Evolutionary conservation across 2,797 vertebrate species (phyloP).

Genomic region (Anguilla anguilla): DNA sequence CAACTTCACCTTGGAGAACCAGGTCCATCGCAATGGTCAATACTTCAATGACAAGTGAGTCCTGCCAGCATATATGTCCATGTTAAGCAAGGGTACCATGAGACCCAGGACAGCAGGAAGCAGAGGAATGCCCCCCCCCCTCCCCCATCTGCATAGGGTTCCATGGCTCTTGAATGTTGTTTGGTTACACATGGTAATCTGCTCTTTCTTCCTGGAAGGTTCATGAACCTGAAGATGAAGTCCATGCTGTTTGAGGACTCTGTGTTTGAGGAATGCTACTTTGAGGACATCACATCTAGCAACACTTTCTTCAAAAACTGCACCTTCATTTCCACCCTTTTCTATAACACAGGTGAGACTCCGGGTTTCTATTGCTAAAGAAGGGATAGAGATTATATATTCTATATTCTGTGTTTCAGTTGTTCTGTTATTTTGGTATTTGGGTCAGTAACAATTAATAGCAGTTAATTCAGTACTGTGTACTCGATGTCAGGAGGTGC

Average conservation of each 20-base stretch:
- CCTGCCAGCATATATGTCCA: background rate
- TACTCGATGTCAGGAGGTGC: background rate
- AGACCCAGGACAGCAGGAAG: background rate
- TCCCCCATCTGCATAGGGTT: background rate
- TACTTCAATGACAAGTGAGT: slow-evolving; percentile 97
- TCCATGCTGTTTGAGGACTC: slow-evolving; percentile 95
- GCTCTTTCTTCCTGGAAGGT: slow-evolving; percentile 68
- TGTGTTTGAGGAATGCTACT: slow-evolving; percentile 93
- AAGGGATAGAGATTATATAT: background rate
- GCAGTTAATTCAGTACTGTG: background rate
- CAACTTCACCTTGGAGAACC: slow-evolving; percentile 98
- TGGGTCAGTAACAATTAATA: background rate
- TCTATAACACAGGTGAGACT: slow-evolving; percentile 91
- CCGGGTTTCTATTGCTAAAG: background rate
- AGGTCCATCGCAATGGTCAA: slow-evolving; percentile 89
- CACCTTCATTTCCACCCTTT: slow-evolving; percentile 91
- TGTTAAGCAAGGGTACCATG: background rate
- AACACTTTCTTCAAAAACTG: slow-evolving; percentile 98
- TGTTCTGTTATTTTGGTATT: background rate
- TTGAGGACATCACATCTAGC: slow-evolving; percentile 94
- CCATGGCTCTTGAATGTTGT: background rate
- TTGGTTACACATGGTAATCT: background rate
- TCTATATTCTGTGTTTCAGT: background rate
- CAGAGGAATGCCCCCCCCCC: background rate
- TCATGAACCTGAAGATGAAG: slow-evolving; percentile 91